Percentiles rank a stretch among this genome's conserved stretches.
Conservation (phyloP, 2,113 vertebrate species). For the human (Homo sapiens) region GRCh38 chr11:124634501-124635000, state of each 20-base stretch:
- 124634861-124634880: background rate
- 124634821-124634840: background rate
- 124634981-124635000: slow-evolving; percentile 12
- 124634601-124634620: background rate
- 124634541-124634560: background rate
- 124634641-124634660: background rate
- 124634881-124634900: background rate
- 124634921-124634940: slow-evolving; percentile 27
- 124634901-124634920: background rate
- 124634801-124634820: background rate
- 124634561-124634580: background rate
- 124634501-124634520: background rate
- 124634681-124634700: background rate
- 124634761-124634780: slow-evolving; percentile 6
- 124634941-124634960: slow-evolving; percentile 17
- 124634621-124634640: background rate
- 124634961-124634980: slow-evolving; percentile 42
- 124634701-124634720: slow-evolving; percentile 1
- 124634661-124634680: background rate
- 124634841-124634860: background rate
- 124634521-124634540: background rate
- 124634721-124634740: background rate
- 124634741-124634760: slow-evolving; percentile 25
- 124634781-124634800: background rate
- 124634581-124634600: background rate